Evolutionary conservation across 2,888 invertebrate species (phyloP), one percentile per base, ranked within the genome.

Genomic region (Spialia ferax): DNA sequence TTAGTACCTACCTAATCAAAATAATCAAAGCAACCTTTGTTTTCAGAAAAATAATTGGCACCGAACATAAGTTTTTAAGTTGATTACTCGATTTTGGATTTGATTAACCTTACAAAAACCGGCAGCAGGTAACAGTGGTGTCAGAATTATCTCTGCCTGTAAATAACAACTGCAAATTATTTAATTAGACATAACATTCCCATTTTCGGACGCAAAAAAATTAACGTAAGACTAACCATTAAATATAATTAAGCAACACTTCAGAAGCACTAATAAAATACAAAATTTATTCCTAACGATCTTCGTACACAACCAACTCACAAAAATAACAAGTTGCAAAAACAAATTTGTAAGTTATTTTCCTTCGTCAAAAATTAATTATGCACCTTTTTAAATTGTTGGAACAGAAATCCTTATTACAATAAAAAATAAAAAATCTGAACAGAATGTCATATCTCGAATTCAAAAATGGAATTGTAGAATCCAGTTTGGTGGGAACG

Each of bases 401-500:
- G 7, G 8, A 42, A 42, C 15, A 42, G 69, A 70, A 70, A 67
- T 65, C 56, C 55, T 65, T 63, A 71, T 72, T 63, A 55, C 45
- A 68, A 56, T 56, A 56, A 54, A n/a, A 35, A 35, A 35, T 35
- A 62, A 69, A 59, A 59, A 54, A 54, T 23, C 52, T 56, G 45
- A 62, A 70, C 54, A 62, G 66, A 45, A 69, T 73, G 20, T 74
- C 70, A 70, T 71, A 72, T 74, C 71, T 72, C 68, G 71, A 75
- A 76, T 78, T 77, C 71, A 76, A 73, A 78, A 73, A 68, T 69
- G 75, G 77, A 73, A 75, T 78, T 75, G 71, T 76, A 78, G 78
- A 75, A 76, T 77, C 83, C 79, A 70, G 88, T 86, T 84, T 77
- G 82, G 87, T 92, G 91, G 85, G 91, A 92, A 91, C 80, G 74